phyloP scores from a whole-genome alignment of 37 sponge, comb jelly and placozoan genomes.

The Chondrilla cf. caribensis region DNA sequence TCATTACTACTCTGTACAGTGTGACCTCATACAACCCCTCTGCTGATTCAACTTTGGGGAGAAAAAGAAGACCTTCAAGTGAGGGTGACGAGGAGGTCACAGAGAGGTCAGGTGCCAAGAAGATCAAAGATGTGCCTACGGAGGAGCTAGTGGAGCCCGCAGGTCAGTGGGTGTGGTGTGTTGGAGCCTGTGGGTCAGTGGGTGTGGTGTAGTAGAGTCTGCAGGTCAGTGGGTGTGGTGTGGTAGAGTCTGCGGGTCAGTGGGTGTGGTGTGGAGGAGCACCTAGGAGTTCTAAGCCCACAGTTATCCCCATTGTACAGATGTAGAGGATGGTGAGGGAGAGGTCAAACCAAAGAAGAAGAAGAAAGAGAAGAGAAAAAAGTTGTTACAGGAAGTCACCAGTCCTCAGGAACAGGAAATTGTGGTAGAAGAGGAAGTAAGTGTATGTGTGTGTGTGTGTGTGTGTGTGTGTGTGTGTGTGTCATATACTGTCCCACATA shows the following conservation, averaged over 20 bases:
- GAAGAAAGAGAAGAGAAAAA: conserved; percentile 44
- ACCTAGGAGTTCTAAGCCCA: no score
- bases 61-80: neutral
- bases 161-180: no score
- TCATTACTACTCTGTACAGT: neutral
- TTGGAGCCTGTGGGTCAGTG: no score
- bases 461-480: neutral
- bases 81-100: neutral
- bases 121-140: neutral
- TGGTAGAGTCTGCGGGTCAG: no score
- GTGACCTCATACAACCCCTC: conserved; percentile 2
- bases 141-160: no score
- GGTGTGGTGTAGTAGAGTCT: no score
- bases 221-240: no score
- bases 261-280: no score
- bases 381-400: neutral
- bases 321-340: neutral
- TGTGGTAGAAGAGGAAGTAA: neutral
- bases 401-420: no score
- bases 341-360: conserved; percentile 14
- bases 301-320: no score
- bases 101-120: neutral
- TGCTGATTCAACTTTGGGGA: conserved; percentile 15
- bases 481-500: no score
- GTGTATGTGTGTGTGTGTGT: neutral